These are phyloP conservation scores for Xerus inauris DNA, from an alignment of 2,113 vertebrate genomes.

Conservation along the genomic window DNA sequence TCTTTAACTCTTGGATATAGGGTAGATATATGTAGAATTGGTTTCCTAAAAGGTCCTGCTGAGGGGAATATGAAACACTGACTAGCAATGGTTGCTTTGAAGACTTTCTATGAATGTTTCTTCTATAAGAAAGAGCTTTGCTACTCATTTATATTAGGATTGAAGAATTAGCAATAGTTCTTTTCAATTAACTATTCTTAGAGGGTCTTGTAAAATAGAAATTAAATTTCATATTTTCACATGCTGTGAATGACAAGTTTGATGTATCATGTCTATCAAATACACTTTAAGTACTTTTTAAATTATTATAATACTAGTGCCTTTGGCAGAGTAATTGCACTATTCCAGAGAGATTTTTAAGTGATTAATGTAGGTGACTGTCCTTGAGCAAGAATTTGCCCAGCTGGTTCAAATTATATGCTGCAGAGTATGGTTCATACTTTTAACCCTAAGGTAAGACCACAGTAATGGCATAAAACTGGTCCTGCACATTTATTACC, in stretches of 20 bases:
- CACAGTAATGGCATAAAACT: neutral
- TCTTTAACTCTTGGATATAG: neutral
- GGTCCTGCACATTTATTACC: neutral
- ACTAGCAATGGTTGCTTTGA: neutral
- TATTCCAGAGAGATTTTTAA: neutral
- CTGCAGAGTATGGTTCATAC: neutral
- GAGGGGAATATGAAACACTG: neutral
- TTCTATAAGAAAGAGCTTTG: neutral
- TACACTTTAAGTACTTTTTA: neutral
- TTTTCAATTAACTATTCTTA: neutral
- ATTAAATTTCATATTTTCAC: neutral
- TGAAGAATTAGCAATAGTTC: neutral
- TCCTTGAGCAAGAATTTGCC: neutral
- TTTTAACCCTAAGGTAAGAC: neutral
- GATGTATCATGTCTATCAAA: neutral
- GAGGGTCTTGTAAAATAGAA: neutral
- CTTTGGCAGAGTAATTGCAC: neutral
- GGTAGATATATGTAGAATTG: neutral
- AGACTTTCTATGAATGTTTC: neutral
- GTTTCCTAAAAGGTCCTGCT: neutral
- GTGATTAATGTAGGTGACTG: neutral
- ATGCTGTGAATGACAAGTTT: neutral
- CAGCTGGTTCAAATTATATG: neutral
- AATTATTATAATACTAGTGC: neutral
- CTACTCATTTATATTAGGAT: neutral